Evolutionary conservation across 2,888 invertebrate genomes (phyloP).

Genomic region (Brachycybe producta): DNA sequence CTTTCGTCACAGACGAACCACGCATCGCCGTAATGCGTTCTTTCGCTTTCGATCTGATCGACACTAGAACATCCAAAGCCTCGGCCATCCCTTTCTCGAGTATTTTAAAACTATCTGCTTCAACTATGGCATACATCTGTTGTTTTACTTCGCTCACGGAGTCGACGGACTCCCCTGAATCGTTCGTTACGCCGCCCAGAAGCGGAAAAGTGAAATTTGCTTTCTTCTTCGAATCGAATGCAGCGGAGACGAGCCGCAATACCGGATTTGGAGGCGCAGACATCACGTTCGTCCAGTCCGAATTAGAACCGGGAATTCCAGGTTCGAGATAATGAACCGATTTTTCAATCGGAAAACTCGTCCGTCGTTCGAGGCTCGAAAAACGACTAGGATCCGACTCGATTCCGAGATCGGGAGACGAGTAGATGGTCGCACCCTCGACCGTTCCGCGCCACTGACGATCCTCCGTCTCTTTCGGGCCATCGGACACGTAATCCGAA

Average conservation of each 20-base stretch:
- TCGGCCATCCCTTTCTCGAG: too few species aligned
- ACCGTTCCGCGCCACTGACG: too few species aligned
- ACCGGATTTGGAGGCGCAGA: conserved; percentile 6
- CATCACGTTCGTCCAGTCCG: conserved; percentile 9
- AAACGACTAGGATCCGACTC: conserved; percentile 18
- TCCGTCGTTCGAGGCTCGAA: conserved; percentile 11
- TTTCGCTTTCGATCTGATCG: neutral
- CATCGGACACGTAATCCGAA: neutral
- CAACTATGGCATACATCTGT: too few species aligned
- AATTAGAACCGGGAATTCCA: conserved; percentile 3
- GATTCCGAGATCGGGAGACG: conserved; percentile 24
- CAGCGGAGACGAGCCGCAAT: too few species aligned
- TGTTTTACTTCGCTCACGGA: too few species aligned
- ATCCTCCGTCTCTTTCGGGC: neutral
- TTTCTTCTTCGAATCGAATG: neutral
- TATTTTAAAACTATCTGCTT: too few species aligned
- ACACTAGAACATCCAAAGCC: neutral
- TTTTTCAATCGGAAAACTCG: neutral
- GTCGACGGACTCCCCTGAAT: too few species aligned
- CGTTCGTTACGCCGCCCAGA: too few species aligned
- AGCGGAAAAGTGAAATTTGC: too few species aligned
- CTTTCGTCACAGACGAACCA: neutral
- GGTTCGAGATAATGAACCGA: conserved; percentile 6
- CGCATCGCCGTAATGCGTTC: neutral
- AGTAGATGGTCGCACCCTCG: conserved; percentile 21